Evolutionary conservation across 2,888 invertebrate genomes (phyloP).

Genomic region (Polietes domitor): DNA sequence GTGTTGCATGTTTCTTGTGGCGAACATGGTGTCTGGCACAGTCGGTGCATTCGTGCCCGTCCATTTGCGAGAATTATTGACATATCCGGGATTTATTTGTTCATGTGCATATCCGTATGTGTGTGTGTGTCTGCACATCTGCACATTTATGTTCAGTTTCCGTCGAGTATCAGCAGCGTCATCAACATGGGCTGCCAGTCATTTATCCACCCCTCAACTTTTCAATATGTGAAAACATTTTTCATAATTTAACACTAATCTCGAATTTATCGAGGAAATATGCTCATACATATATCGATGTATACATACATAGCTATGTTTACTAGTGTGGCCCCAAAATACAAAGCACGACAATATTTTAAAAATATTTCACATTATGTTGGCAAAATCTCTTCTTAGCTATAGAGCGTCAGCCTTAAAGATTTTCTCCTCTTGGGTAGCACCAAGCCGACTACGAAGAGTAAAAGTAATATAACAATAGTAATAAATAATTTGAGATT

Average conservation of each 20-base stretch:
- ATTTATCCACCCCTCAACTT: not conserved
- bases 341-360: too few relatives aligned
- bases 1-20: not conserved
- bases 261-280: not conserved
- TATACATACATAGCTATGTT: too few relatives aligned
- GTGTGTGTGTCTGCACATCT: not conserved
- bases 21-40: not conserved
- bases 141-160: not conserved
- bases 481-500: too few relatives aligned
- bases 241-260: not conserved
- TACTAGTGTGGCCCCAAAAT: too few relatives aligned
- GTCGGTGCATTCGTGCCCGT: not conserved
- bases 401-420: too few relatives aligned
- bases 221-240: not conserved
- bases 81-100: conserved; percentile 58
- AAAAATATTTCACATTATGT: too few relatives aligned
- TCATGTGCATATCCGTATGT: not conserved
- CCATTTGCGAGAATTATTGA: conserved; percentile 37
- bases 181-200: not conserved
- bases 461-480: too few relatives aligned
- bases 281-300: too few relatives aligned
- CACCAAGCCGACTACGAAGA: too few relatives aligned
- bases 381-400: too few relatives aligned
- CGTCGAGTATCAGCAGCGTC: not conserved
- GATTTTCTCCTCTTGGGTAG: too few relatives aligned